Percentiles rank a stretch among this genome's conserved stretches.
phyloP scores from a whole-genome alignment of 2,888 invertebrate genomes.

The Leptinotarsa peninsularis region DNA sequence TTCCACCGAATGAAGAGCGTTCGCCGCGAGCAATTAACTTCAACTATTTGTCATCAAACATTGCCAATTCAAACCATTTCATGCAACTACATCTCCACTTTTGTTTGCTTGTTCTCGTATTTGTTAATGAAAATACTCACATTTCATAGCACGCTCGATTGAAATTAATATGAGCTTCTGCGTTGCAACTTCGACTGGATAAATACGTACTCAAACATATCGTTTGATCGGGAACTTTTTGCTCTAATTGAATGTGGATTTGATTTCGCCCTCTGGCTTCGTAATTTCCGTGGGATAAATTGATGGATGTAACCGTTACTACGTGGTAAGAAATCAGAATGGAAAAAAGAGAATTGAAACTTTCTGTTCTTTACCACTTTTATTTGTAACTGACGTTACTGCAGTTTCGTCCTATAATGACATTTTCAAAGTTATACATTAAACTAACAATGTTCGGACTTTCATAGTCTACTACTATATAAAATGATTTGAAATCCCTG shows the following conservation, averaged over 20 bases:
- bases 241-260: background rate
- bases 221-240: background rate
- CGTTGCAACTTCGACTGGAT: slow-evolving; percentile 20
- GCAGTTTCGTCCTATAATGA: too few species aligned
- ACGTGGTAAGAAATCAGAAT: too few species aligned
- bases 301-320: too few species aligned
- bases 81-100: slow-evolving; percentile 47
- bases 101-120: slow-evolving; percentile 48
- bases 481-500: too few species aligned
- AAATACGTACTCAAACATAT: slow-evolving; percentile 19
- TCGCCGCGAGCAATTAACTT: slow-evolving; percentile 57
- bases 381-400: too few species aligned
- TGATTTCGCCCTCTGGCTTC: background rate
- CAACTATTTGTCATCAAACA: slow-evolving; percentile 52
- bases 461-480: too few species aligned
- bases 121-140: slow-evolving; percentile 35
- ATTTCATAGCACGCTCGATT: slow-evolving; percentile 24
- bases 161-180: slow-evolving; percentile 35
- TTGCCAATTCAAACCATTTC: slow-evolving; percentile 49
- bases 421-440: too few species aligned
- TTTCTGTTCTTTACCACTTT: too few species aligned
- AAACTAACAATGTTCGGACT: too few species aligned
- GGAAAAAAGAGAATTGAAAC: too few species aligned
- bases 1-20: background rate
- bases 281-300: background rate